These are phyloP conservation scores for Erythrolamprus reginae DNA, from an alignment of 2,113 vertebrate genomes.

Conservation along the genomic window DNA sequence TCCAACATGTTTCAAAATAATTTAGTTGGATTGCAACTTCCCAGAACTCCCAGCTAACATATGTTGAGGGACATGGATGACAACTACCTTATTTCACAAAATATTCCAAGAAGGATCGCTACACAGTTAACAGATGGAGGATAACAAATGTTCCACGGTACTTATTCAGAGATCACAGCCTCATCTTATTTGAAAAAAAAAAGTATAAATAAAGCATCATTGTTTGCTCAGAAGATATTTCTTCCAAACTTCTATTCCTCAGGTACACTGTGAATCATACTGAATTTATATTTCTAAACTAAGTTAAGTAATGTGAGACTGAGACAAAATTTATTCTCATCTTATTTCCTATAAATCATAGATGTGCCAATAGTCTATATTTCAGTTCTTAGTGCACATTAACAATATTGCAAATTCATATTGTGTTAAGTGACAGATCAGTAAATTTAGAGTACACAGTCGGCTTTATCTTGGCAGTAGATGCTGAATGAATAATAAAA, in stretches of 20 bases:
- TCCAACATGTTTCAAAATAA: not conserved
- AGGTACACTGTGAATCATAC: slow-evolving; percentile 50
- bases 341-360: slow-evolving; percentile 60
- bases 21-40: not conserved
- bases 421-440: slow-evolving; percentile 49
- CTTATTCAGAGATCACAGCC: not conserved
- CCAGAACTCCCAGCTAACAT: not conserved
- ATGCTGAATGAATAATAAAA: slow-evolving; percentile 64
- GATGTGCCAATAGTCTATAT: slow-evolving; percentile 58
- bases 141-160: not conserved
- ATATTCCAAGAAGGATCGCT: not conserved
- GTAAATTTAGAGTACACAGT: slow-evolving; percentile 55
- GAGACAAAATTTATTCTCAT: slow-evolving; percentile 43
- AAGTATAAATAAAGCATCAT: slow-evolving; percentile 2
- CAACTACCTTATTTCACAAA: not conserved
- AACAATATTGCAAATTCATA: slow-evolving; percentile 63
- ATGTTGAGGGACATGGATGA: not conserved
- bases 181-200: not conserved
- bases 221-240: slow-evolving; percentile 23
- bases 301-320: slow-evolving; percentile 42
- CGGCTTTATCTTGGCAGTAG: slow-evolving; percentile 49
- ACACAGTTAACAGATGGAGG: not conserved
- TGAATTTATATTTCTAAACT: slow-evolving; percentile 57
- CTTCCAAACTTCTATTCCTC: slow-evolving; percentile 35
- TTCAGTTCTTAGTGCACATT: slow-evolving; percentile 58